Base-by-base conservation (phyloP, 1,140 invertebrate species). In the Akabosia matsudoensis region DNA sequence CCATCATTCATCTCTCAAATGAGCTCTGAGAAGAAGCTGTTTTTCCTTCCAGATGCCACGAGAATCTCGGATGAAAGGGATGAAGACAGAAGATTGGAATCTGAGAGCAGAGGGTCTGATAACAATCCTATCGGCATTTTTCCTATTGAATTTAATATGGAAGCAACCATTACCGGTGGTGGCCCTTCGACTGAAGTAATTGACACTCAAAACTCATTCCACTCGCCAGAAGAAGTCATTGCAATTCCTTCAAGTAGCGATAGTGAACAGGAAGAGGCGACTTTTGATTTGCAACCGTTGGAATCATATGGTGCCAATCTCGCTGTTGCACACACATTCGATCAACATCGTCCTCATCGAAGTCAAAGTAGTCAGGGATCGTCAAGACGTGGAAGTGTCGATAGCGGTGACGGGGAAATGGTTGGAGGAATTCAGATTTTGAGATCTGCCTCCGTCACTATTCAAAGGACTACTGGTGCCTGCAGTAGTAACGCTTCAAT, bases 11-110 rank as follows among this genome's bases (percentile, higher is more conserved):
- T 45, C 7, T 45, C 37, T 45, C 37, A 45, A 10, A 45, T 18
- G 37, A 45, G 37, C 37, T 67, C 61, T 67, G 24, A 30, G 61
- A 67, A 67, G 61, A 30, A 30, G 61, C 61, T 67, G 61, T 67
- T 67, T 67, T 3, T 30, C 61, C 61, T 67, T 67, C 26, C 31
- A 67, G 61, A 67, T 67, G 61, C n/a, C 61, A 4, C 28, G 37
- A 7, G 18, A 45, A 45, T 10, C 18, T 7, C 37, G 7, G 37
- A 45, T 45, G 37, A 18, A 45, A 45, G 7, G 18, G 37, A 18
- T 7, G 18, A 22, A 56, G 54, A 4, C 61, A 67, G 61, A 67
- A 30, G 61, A 30, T 28, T 7, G 4, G 26, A 67, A 30, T 13
- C 13, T 56, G 10, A 56, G 22, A 56, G 7, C 7, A 56, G 10